A percentile compares a stretch with the other conserved stretches of the same genome.
Evolutionary conservation across 2,888 invertebrate species (phyloP).

Genomic region (Conops quadrifasciatus): DNA sequence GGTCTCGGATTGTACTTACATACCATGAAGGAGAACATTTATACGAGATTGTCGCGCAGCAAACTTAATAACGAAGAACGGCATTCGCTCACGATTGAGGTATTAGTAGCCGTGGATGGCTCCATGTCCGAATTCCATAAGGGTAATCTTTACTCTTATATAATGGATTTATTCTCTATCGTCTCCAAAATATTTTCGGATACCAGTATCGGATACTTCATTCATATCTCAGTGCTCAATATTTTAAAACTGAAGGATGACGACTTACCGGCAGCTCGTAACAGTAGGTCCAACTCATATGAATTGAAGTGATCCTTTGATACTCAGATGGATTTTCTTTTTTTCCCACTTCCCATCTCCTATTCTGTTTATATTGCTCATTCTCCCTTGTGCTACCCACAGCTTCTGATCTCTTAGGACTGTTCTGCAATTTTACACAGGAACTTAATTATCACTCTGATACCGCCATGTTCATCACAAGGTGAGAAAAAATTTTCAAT

Average conservation of each 20-base stretch:
- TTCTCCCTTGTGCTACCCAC: too few species aligned
- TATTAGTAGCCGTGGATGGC: too few species aligned
- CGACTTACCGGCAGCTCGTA: conserved; percentile 48
- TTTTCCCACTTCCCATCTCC: background rate
- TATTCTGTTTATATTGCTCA: too few species aligned
- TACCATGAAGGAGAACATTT: conserved; percentile 47
- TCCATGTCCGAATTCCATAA: too few species aligned
- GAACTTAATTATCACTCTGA: conserved; percentile 71
- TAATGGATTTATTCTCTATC: too few species aligned
- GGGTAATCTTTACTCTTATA: too few species aligned
- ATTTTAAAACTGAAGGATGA: conserved; percentile 71
- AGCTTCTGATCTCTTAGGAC: conserved; percentile 73
- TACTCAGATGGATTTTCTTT: background rate
- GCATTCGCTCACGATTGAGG: conserved; percentile 74
- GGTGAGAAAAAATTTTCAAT: conserved; percentile 67
- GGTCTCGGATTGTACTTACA: conserved; percentile 53
- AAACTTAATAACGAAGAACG: conserved; percentile 58
- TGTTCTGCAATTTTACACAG: conserved; percentile 81
- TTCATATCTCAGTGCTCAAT: conserved; percentile 80
- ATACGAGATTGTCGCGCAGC: conserved; percentile 50
- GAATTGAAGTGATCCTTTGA: conserved; percentile 42
- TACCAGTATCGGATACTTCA: too few species aligned
- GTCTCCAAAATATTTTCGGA: too few species aligned
- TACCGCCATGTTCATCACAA: too few species aligned
- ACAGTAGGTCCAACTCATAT: conserved; percentile 31